These are phyloP conservation scores for Arion vulgaris DNA, from an alignment of 1,140 invertebrate species.

Conservation along the genomic window DNA sequence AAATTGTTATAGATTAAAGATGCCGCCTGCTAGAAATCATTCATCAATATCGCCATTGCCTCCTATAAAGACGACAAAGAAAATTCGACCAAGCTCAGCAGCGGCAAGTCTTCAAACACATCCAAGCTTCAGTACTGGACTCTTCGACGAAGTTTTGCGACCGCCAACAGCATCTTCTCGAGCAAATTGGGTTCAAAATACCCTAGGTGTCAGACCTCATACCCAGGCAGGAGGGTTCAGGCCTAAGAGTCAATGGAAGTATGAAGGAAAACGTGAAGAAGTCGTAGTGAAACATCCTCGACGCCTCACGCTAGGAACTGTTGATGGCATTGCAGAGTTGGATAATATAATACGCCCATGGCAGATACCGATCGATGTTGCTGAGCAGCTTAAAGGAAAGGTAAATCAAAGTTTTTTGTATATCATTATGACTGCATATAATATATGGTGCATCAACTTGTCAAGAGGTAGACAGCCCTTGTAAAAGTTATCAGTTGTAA, in stretches of 20 bases:
- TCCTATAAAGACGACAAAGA: constrained; percentile 47
- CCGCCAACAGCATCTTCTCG: constrained; percentile 55
- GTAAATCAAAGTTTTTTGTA: constrained; percentile 24
- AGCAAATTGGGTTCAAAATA: constrained; percentile 29
- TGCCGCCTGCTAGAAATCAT: not conserved
- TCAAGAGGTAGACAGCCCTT: not conserved
- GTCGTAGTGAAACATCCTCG: constrained; percentile 52
- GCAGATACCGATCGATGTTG: constrained; percentile 41
- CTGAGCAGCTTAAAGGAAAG: constrained; percentile 55
- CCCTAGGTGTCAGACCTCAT: constrained; percentile 49
- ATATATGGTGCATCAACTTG: not conserved
- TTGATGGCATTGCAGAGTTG: constrained; percentile 55
- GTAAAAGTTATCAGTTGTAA: not conserved
- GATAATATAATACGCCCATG: constrained; percentile 50
- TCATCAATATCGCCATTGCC: constrained; percentile 42
- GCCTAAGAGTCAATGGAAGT: constrained; percentile 35
- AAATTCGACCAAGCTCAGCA: constrained; percentile 64
- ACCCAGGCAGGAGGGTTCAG: constrained; percentile 54
- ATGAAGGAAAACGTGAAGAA: constrained; percentile 40
- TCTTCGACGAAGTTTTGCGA: constrained; percentile 58
- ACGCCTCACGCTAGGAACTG: constrained; percentile 52
- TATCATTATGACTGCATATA: not conserved
- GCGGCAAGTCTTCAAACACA: constrained; percentile 66
- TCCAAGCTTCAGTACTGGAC: constrained; percentile 56
- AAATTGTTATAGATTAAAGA: not conserved